These are phyloP conservation scores for Quadroppia sp. DNA, from an alignment of 2,888 invertebrate genomes.

Conservation along the genomic window DNA sequence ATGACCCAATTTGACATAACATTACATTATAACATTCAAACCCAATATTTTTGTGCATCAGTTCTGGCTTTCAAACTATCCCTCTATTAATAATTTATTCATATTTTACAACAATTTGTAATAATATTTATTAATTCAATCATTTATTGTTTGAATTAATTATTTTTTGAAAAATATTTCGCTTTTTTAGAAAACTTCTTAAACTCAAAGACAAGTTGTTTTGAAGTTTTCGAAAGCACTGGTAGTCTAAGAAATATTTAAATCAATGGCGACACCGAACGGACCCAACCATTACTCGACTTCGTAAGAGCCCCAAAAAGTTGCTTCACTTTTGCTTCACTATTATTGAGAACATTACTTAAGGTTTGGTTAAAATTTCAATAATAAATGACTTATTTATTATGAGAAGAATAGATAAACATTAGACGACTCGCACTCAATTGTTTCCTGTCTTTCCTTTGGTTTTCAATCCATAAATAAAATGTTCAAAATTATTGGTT, in stretches of 20 bases:
- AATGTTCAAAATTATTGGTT: neutral
- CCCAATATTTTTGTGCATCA: conserved; percentile 9
- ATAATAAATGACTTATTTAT: neutral
- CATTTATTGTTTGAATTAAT: no score
- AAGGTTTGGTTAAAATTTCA: neutral
- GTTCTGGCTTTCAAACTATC: neutral
- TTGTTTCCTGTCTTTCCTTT: conserved; percentile 16
- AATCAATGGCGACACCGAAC: conserved; percentile 27
- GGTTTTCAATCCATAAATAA: neutral
- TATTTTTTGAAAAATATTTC: no score
- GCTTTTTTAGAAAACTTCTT: no score
- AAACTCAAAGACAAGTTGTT: no score
- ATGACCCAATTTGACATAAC: conserved; percentile 36
- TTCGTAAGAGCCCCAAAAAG: neutral
- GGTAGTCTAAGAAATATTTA: no score
- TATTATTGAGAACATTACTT: neutral
- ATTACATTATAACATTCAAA: conserved; percentile 22
- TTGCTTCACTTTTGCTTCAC: neutral
- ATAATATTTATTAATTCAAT: no score
- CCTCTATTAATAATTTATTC: no score
- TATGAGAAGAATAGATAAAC: neutral
- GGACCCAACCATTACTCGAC: neutral
- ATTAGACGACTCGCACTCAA: neutral
- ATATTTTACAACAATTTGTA: no score
- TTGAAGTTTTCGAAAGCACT: no score